A percentile compares a stretch with the other conserved stretches of the same genome.
These are phyloP conservation scores for Brassicogethes aeneus DNA, from an alignment of 2,888 invertebrate genomes.

Conservation along the genomic window DNA sequence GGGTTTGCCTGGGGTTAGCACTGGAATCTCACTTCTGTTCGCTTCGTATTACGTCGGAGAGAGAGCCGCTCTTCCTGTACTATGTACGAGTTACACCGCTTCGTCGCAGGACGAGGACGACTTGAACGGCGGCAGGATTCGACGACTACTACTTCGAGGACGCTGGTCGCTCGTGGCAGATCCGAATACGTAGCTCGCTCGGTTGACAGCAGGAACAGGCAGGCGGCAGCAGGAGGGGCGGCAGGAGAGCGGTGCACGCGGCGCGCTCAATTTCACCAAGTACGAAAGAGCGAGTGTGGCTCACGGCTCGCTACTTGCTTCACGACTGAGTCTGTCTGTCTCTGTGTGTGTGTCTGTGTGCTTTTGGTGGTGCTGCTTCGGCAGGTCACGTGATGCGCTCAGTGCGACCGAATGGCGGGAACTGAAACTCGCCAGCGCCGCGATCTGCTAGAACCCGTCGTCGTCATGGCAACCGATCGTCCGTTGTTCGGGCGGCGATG, in stretches of 20 bases:
- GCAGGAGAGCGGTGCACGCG: conserved; percentile 35
- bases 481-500: conserved; percentile 37
- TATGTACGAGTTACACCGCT: too few relatives aligned
- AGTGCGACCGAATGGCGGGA: conserved; percentile 40
- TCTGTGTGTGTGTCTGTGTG: conserved; percentile 11
- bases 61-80: too few relatives aligned
- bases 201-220: conserved; percentile 14
- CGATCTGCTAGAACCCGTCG: conserved; percentile 34
- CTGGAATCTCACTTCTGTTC: too few relatives aligned
- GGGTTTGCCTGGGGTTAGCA: too few relatives aligned
- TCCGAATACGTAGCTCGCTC: background rate
- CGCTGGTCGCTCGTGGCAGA: too few relatives aligned
- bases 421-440: conserved; percentile 26
- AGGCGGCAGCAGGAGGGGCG: conserved; percentile 31
- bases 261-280: conserved; percentile 30
- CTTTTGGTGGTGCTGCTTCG: too few relatives aligned
- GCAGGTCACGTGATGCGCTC: conserved; percentile 30
- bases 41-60: background rate
- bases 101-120: conserved; percentile 6
- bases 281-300: conserved; percentile 18
- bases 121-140: conserved; percentile 8
- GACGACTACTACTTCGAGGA: conserved; percentile 9
- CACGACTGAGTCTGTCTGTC: too few relatives aligned
- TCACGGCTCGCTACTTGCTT: conserved; percentile 26
- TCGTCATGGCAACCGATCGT: conserved; percentile 39